A percentile compares a stretch with the other conserved stretches of the same genome.
phyloP scores from a whole-genome alignment of 2,888 invertebrate genomes.

The Cancer borealis region DNA sequence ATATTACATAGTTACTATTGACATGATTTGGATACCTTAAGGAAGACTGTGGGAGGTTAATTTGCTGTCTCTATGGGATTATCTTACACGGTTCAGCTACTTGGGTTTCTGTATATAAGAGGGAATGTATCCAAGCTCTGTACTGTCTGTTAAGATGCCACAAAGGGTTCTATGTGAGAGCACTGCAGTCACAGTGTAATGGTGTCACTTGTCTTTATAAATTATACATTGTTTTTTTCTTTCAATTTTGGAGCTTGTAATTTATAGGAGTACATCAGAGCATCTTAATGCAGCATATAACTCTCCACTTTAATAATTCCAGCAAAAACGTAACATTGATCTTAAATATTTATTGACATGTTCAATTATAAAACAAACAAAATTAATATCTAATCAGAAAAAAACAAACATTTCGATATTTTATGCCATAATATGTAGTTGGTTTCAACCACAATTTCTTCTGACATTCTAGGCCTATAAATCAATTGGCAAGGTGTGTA shows the following conservation, averaged over 20 bases:
- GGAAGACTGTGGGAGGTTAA: background rate
- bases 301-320: background rate
- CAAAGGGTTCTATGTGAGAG: slow-evolving; percentile 56
- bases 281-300: background rate
- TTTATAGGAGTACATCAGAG: background rate
- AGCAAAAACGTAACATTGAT: background rate
- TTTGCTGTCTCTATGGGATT: slow-evolving; percentile 13
- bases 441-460: background rate
- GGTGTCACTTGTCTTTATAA: background rate
- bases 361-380: background rate
- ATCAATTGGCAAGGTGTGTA: background rate
- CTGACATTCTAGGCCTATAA: background rate
- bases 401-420: background rate
- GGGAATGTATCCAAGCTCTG: slow-evolving; percentile 29
- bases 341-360: background rate
- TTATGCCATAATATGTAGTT: background rate
- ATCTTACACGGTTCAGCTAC: slow-evolving; percentile 50
- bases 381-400: background rate
- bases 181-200: slow-evolving; percentile 52
- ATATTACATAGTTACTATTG: slow-evolving; percentile 39
- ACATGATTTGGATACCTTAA: background rate
- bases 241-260: background rate
- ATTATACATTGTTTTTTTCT: background rate
- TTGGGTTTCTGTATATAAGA: slow-evolving; percentile 23
- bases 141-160: slow-evolving; percentile 28